phyloP scores from a whole-genome alignment of 2,113 vertebrate species.

The Silurus glanis region DNA sequence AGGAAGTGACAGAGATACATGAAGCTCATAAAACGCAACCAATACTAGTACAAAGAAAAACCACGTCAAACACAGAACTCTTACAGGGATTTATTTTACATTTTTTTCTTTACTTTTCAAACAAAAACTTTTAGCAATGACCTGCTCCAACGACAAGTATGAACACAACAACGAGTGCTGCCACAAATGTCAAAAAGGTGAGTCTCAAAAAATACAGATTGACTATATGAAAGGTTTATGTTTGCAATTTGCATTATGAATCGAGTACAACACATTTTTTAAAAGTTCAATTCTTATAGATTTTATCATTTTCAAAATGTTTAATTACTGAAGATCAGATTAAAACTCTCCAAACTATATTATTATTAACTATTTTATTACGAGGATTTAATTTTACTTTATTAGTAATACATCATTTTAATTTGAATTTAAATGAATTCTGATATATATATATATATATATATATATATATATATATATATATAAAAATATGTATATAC shows the following conservation, averaged over 20 bases:
- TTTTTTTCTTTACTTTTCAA: not conserved
- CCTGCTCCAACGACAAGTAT: not conserved
- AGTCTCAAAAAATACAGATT: not conserved
- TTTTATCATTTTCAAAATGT: too few relatives aligned
- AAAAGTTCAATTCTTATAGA: not conserved
- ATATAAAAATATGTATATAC: too few relatives aligned
- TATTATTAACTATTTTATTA: too few relatives aligned
- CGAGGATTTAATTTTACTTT: too few relatives aligned
- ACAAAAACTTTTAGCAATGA: not conserved
- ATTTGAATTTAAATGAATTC: too few relatives aligned
- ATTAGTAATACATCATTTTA: too few relatives aligned
- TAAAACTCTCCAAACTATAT: not conserved
- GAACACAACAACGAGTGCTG: not conserved
- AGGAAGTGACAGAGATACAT: slow-evolving; percentile 7
- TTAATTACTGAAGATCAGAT: not conserved
- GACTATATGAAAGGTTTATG: not conserved
- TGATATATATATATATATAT: too few relatives aligned
- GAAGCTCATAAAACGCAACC: not conserved
- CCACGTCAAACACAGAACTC: not conserved
- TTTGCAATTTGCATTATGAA: not conserved
- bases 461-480: too few relatives aligned
- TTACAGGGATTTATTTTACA: not conserved
- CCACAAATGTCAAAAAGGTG: not conserved
- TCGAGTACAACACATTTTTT: not conserved
- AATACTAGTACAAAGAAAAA: not conserved